A percentile compares a stretch with the other conserved stretches of the same genome.
phyloP scores from a whole-genome alignment of 2,888 invertebrate species.

The Aromia moschata region DNA sequence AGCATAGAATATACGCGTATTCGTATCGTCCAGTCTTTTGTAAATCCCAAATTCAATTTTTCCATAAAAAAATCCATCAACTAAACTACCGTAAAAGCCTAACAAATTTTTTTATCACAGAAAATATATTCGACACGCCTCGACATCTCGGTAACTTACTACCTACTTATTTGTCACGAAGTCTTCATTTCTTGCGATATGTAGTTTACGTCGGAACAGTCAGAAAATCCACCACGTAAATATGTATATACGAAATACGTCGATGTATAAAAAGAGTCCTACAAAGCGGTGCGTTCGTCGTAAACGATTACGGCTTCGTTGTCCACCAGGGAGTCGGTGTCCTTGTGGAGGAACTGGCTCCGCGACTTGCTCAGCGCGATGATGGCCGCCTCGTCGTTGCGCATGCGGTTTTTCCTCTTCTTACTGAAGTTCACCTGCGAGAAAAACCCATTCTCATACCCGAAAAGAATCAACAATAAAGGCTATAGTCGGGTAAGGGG shows the following conservation, averaged over 20 bases:
- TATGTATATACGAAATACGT: slow-evolving; percentile 42
- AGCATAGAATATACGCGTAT: no score
- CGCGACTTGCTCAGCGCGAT: slow-evolving; percentile 82
- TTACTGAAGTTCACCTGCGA: slow-evolving; percentile 81
- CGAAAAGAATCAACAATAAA: no score
- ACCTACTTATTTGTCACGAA: slow-evolving; percentile 48
- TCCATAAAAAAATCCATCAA: slow-evolving; percentile 28
- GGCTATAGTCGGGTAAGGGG: no score
- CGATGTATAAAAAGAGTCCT: slow-evolving; percentile 48
- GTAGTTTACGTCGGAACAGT: slow-evolving; percentile 35
- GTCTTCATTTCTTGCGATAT: slow-evolving; percentile 49
- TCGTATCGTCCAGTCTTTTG: slow-evolving; percentile 33
- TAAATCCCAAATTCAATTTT: slow-evolving; percentile 30
- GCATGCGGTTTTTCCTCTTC: slow-evolving; percentile 83
- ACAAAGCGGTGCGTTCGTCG: slow-evolving; percentile 82
- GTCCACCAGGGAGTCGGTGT: slow-evolving; percentile 73
- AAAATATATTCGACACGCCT: slow-evolving; percentile 38
- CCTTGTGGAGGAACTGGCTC: slow-evolving; percentile 68
- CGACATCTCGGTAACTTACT: slow-evolving; percentile 18
- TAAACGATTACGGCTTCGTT: slow-evolving; percentile 84
- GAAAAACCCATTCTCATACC: no score
- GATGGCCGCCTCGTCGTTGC: slow-evolving; percentile 81
- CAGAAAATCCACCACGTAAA: slow-evolving; percentile 25
- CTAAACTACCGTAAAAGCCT: slow-evolving; percentile 31
- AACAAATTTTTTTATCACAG: slow-evolving; percentile 42